These are phyloP conservation scores for Leptopilina myrica DNA, from an alignment of 2,888 invertebrate species.

Conservation along the genomic window DNA sequence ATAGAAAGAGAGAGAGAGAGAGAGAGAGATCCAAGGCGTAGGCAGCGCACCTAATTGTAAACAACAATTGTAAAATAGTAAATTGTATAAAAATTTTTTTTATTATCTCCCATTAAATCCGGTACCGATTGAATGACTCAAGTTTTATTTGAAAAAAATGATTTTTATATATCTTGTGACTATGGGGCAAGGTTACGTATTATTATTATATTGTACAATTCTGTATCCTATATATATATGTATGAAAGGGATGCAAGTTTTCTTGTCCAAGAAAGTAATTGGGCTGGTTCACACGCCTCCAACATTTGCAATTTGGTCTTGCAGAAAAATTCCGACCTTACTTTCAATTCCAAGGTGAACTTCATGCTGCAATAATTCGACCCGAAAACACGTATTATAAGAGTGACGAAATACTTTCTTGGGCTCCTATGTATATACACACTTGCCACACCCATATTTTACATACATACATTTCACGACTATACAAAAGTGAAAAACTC, in stretches of 20 bases:
- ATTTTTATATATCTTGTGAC: background rate
- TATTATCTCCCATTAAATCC: background rate
- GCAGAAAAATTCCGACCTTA: conserved; percentile 35
- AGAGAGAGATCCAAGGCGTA: background rate
- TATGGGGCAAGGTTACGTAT: conserved; percentile 12
- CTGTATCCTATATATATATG: background rate
- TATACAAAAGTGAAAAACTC: background rate
- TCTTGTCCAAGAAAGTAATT: conserved; percentile 29
- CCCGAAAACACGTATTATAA: conserved; percentile 26
- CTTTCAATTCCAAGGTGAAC: conserved; percentile 38
- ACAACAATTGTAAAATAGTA: conserved; percentile 6
- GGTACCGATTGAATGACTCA: background rate
- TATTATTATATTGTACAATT: too few relatives aligned
- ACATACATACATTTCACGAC: background rate
- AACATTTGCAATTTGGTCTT: background rate
- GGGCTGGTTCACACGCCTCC: conserved; percentile 35
- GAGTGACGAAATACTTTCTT: conserved; percentile 17
- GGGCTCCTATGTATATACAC: background rate
- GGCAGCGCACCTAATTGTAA: conserved; percentile 27
- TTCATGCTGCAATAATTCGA: conserved; percentile 21
- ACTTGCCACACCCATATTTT: conserved; percentile 16
- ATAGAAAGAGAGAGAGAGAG: background rate
- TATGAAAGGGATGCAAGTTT: conserved; percentile 22
- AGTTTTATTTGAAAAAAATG: background rate
- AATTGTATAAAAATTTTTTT: too few relatives aligned